phyloP scores from a whole-genome alignment of 2,888 invertebrate species.

The Anthoptus insignis region DNA sequence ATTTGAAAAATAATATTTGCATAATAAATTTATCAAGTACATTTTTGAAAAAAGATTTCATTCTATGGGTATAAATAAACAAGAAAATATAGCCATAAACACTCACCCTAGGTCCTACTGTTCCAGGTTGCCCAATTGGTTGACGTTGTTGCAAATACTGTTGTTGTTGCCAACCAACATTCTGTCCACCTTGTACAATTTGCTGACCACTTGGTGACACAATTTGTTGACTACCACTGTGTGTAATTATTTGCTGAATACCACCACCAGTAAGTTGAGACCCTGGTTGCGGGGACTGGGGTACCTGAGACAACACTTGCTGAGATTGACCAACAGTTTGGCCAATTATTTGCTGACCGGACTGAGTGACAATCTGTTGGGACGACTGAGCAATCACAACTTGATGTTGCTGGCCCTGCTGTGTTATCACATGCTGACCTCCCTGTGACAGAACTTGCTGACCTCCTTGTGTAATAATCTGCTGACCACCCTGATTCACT shows the following conservation, averaged over 20 bases:
- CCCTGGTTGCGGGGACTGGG: constrained; percentile 76
- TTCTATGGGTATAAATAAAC: too few species aligned
- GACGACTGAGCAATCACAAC: constrained; percentile 80
- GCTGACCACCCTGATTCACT: constrained; percentile 78
- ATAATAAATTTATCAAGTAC: too few species aligned
- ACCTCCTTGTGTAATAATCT: constrained; percentile 75
- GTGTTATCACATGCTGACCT: constrained; percentile 82
- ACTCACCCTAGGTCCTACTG: constrained; percentile 82
- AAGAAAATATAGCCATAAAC: too few species aligned
- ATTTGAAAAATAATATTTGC: too few species aligned
- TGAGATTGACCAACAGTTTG: constrained; percentile 75
- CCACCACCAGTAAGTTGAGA: constrained; percentile 70
- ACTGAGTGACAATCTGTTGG: constrained; percentile 81
- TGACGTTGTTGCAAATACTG: constrained; percentile 83
- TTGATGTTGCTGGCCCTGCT: constrained; percentile 82
- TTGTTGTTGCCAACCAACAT: constrained; percentile 82
- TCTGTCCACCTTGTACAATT: constrained; percentile 78
- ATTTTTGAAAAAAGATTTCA: too few species aligned
- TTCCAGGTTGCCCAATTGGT: constrained; percentile 82
- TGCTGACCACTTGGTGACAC: constrained; percentile 80
- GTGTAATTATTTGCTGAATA: constrained; percentile 84
- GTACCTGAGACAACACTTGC: constrained; percentile 77
- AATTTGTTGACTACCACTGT: constrained; percentile 81
- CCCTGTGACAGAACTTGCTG: constrained; percentile 81
- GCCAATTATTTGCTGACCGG: constrained; percentile 80